Base-by-base conservation (phyloP, 2,797 vertebrate species). In the Anabacerthia variegaticeps region DNA sequence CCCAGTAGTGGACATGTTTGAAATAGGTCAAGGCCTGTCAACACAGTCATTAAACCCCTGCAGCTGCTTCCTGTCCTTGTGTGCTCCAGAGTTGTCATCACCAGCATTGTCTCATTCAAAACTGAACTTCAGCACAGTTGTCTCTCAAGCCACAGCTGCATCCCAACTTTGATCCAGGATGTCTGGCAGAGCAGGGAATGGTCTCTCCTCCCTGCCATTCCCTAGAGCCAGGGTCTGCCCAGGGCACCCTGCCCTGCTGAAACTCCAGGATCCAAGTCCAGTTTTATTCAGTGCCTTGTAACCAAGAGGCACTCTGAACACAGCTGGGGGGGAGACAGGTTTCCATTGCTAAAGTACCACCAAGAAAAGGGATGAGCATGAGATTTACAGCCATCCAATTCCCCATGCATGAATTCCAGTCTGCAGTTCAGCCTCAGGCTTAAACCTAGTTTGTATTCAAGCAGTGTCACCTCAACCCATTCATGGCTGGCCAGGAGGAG, bases 61-160 rank as follows among this genome's bases (percentile, higher is more conserved):
- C 89, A 93, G 92, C 81, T 90, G 84, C 73, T 95, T 95, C 88
- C 95, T 96, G 93, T 41, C 76, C 86, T 56, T 39, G 46, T 36
- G 37, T 44, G 37, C 84, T 92, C 62, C 48, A 17, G 30, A 73
- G 79, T 0, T 63, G 72, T 83, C 73, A 44, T 30, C 58, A 72
- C 7, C 6, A 80, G 69, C 49, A 75, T 26, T 72, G 67, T 89
- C 81, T 76, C 15, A 1, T 69, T 81, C n/a, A 52, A 62, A 83
- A 32, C 39, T 21, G 23, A 22, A 48, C 83, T 61, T 56, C 52
- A 61, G 48, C 67, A 67, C 0, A 0, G 56, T 7, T 71, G 59
- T 73, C 56, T 37, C 77, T 87, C 51, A 46, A 65, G 49, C 52
- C 87, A 86, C 88, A 92, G 74, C 71, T 89, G 61, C 71, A 67